A percentile compares a stretch with the other conserved stretches of the same genome.
phyloP scores from a whole-genome alignment of 2,888 invertebrate species.

The Phlogophora meticulosa region DNA sequence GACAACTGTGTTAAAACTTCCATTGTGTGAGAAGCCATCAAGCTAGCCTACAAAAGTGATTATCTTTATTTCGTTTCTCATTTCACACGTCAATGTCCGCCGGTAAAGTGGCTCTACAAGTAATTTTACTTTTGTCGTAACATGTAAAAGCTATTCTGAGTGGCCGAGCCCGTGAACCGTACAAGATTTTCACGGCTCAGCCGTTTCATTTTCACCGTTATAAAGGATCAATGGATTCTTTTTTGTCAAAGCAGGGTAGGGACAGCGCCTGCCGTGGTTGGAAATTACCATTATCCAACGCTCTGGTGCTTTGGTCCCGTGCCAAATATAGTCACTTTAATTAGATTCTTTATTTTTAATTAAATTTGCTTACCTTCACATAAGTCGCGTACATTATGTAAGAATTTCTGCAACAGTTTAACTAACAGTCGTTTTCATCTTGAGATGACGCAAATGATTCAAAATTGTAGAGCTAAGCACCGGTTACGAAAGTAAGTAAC shows the following conservation, averaged over 20 bases:
- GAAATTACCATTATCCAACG: slow-evolving; percentile 39
- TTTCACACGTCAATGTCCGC: slow-evolving; percentile 51
- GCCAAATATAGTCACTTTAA: slow-evolving; percentile 24
- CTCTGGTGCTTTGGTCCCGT: slow-evolving; percentile 14
- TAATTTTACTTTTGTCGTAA: slow-evolving; percentile 59
- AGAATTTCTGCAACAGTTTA: neutral
- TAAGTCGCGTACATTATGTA: slow-evolving; percentile 2
- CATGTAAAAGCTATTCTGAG: slow-evolving; percentile 66
- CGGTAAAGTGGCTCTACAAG: slow-evolving; percentile 51
- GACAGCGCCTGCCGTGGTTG: slow-evolving; percentile 15
- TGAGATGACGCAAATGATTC: slow-evolving; percentile 11
- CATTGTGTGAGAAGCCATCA: slow-evolving; percentile 35
- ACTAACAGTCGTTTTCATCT: neutral
- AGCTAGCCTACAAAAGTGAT: slow-evolving; percentile 18
- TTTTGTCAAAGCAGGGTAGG: slow-evolving; percentile 62
- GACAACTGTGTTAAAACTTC: slow-evolving; percentile 26
- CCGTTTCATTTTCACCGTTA: slow-evolving; percentile 71
- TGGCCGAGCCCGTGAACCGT: slow-evolving; percentile 71
- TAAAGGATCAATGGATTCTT: slow-evolving; percentile 75
- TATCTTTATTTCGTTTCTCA: slow-evolving; percentile 46
- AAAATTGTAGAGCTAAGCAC: slow-evolving; percentile 4
- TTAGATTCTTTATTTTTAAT: slow-evolving; percentile 12
- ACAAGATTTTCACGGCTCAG: slow-evolving; percentile 75
- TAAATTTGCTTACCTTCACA: neutral
- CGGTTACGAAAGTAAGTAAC: neutral